Evolutionary conservation across 92 coral and sea anemone species (phyloP), one percentile per base, ranked within the genome.

Genomic region (Paragorgia papillata): DNA sequence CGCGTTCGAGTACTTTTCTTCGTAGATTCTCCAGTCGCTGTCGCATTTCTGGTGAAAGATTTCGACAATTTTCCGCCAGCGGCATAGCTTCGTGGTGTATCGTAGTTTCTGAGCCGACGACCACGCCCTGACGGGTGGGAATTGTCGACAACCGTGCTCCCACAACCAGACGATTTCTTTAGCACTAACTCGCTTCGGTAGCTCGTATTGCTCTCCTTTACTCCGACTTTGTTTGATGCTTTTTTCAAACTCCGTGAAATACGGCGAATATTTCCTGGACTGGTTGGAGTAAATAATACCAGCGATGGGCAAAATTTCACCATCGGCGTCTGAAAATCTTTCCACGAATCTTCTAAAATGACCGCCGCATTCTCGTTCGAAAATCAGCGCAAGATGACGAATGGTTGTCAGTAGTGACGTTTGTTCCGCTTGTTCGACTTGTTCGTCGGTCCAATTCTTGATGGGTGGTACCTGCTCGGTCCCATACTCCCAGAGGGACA

Each of bases 71-170:
- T 95, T 95, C 73, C 90, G 87, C 99, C 99, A 95, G 32, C 99
- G 90, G 39, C 97, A 95, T n/a, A 95, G 86, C 80, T 95, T 95
- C 63, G 97, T 95, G 9, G 95, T 82, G 63, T 95, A 96, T 14
- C 97, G 84, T 5, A 92, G 87, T 55, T 90, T 90, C 81, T 95
- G 97, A 15, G 92, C 76, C 10, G 99, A 81, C 7, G 97, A 82
- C 99, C 99, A 95, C 54, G 89, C 93, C 26, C 91, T 90, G 22
- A 95, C 90, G 21, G 99, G 99, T 0, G 99, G 99, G 90, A 95
- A 90, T 43, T 95, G 97, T 9, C 90, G 91, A 28, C 92, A 81
- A 28, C 99, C 99, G 69, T 91, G 85, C 75, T 95, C 99, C 99
- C 99, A 95, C 75, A 95, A 75, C 67, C 92, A 95, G 58, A 95